These are phyloP conservation scores for Proterorhinus semilunaris DNA, from an alignment of 2,113 vertebrate genomes.

Conservation along the genomic window DNA sequence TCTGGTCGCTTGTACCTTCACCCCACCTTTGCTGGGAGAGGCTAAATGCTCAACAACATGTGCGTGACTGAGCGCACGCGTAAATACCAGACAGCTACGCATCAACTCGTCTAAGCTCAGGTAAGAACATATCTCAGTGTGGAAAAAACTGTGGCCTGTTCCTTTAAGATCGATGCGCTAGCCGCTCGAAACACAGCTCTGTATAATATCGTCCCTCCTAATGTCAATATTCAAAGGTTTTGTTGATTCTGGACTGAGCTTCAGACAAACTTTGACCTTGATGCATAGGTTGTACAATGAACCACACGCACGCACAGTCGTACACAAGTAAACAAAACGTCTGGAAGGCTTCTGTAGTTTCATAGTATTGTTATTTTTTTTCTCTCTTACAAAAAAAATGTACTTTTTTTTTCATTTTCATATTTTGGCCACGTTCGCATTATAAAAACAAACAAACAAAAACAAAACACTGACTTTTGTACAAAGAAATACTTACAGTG, in stretches of 20 bases:
- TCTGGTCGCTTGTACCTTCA: too few species aligned
- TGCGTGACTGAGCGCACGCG: too few species aligned
- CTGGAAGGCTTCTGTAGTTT: conserved; percentile 74
- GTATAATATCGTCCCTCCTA: too few species aligned
- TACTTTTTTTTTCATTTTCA: conserved; percentile 8
- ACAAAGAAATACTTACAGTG: conserved; percentile 64
- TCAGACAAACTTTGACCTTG: conserved; percentile 54
- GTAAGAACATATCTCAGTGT: too few species aligned
- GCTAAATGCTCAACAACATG: too few species aligned
- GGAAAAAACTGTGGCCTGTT: too few species aligned
- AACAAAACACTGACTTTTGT: conserved; percentile 28
- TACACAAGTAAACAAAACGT: conserved; percentile 44
- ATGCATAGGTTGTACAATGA: conserved; percentile 65
- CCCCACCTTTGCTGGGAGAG: too few species aligned
- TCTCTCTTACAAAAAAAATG: conserved; percentile 50
- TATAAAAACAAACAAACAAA: conserved; percentile 17
- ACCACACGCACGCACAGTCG: conserved; percentile 55
- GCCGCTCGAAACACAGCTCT: too few species aligned
- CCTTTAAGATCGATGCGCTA: too few species aligned
- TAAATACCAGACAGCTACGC: too few species aligned
- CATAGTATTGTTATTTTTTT: conserved; percentile 58
- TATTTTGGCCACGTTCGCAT: conserved; percentile 50
- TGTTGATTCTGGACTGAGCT: conserved; percentile 45
- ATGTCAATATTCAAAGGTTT: too few species aligned
- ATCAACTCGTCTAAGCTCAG: too few species aligned